Conservation (phyloP, 2,797 vertebrate species). For the Aphelocoma californica region DNA sequence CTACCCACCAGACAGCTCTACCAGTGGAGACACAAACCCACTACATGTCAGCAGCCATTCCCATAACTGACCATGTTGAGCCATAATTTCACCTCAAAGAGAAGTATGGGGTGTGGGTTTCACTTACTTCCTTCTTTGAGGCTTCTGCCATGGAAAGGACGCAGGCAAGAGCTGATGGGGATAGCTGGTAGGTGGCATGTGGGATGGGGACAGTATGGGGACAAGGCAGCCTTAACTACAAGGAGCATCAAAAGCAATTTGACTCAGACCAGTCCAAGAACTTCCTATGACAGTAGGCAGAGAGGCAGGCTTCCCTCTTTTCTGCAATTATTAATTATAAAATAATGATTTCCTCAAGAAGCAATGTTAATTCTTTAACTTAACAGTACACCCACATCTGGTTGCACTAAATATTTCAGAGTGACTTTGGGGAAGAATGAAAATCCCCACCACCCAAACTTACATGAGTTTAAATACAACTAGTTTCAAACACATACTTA, state of each 20-base stretch:
- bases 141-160: neutral
- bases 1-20: neutral
- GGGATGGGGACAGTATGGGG: neutral
- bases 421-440: neutral
- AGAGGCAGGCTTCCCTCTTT: neutral
- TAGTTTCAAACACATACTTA: neutral
- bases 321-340: neutral
- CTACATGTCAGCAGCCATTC: neutral
- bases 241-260: neutral
- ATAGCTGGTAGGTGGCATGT: neutral
- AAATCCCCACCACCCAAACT: neutral
- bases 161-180: neutral
- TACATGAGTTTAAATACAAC: neutral
- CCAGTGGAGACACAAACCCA: neutral
- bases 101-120: neutral
- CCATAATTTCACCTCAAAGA: neutral
- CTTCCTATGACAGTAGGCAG: neutral
- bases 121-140: neutral
- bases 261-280: neutral
- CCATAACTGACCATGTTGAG: neutral
- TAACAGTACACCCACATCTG: neutral
- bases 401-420: conserved; percentile 35
- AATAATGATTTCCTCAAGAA: neutral
- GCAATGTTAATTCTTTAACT: neutral
- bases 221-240: neutral